Evolutionary conservation across 1,140 invertebrate genomes (phyloP), one percentile per base, ranked within the genome.

Genomic region (Araneus ventricosus): DNA sequence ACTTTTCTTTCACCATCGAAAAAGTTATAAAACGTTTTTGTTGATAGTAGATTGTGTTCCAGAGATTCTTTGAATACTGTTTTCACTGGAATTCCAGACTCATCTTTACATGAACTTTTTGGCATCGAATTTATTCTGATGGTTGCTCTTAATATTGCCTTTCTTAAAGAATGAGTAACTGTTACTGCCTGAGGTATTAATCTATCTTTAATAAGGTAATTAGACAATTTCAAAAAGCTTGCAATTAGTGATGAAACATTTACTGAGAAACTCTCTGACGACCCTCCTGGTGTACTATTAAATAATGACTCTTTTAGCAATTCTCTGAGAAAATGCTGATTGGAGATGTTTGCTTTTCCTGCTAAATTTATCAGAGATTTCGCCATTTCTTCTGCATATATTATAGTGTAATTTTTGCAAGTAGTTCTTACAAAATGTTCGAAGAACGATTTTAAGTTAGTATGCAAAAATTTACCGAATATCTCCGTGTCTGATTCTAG

Each of bases 381-480:
- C 27, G 24, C 80, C 24, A 82, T 82, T 82, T 82, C 80, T 52
- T 82, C 80, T 2, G 80, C 80, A 27, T 82, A 82, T 27, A 82
- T 52, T 45, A 20, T 27, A 10, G 30, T 52, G n/a, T 27, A 27
- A 30, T 82, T 75, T 6, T 14, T 75, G 34, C 70, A 75, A 4
- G 70, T 37, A 34, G 27, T 37, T 75, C 10, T 75, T 75, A 75
- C 14, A 37, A 75, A 75, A 37, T 75, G 37, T 20, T 75, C 70
- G 4, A 75, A 20, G 20, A 75, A 75, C 6, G 70, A 75, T 20
- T 75, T 37, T 20, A 75, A 34, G 20, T 75, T 75, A 22, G 27
- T 20, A 37, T 75, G 34, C 30, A 75, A 75, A 37, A 22, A 0
- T 34, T 75, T 75, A 34, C 70, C 17, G 30, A 75, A 37, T 75